Base-by-base conservation (phyloP, 2,797 vertebrate species). In the Ceryle rudis region DNA sequence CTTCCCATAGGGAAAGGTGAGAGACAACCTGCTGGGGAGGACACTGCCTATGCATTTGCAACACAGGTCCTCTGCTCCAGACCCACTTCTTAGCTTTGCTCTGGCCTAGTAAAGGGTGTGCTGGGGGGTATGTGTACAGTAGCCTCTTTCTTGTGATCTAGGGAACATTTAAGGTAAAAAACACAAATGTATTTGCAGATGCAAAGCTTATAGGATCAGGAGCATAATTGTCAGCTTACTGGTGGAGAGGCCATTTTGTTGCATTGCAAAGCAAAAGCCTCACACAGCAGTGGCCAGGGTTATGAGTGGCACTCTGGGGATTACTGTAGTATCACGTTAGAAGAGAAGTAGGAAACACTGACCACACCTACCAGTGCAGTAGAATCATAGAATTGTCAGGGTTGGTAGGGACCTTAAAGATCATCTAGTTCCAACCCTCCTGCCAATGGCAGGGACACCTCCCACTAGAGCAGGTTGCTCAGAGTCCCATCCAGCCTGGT, bases 221-320 rank as follows among this genome's bases (percentile, higher is more conserved):
- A 5, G 15, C n/a, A 25, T 62, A 55, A 55, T 2, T 70, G 39
- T 37, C 47, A 55, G 4, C 15, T 66, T 3, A 2, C 6, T 15
- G 12, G 26, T 74, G 69, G 42, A 86, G 29, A 31, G 16, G 42
- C 4, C n/a, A 9, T 79, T 69, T 83, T 22, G 14, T n/a, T 18
- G 20, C 0, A 0, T 67, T 66, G 41, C 4, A 10, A 39, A 42
- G n/a, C 2, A 18, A 62, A 9, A 11, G 23, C 54, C 14, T 84
- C 3, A 2, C 13, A 49, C 33, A 78, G 54, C 4, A 2, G 39
- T 14, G 35, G n/a, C 22, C 22, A 21, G 23, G 11, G 13, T 41
- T 60, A 41, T 0, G 1, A 64, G 22, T 7, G 11, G n/a, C 71
- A 46, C 12, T 49, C 29, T 49, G 10, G 14, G 17, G 22, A 35